A percentile compares a stretch with the other conserved stretches of the same genome.
These are phyloP conservation scores for Scatophagus argus DNA, from an alignment of 2,113 vertebrate genomes.

Conservation along the genomic window DNA sequence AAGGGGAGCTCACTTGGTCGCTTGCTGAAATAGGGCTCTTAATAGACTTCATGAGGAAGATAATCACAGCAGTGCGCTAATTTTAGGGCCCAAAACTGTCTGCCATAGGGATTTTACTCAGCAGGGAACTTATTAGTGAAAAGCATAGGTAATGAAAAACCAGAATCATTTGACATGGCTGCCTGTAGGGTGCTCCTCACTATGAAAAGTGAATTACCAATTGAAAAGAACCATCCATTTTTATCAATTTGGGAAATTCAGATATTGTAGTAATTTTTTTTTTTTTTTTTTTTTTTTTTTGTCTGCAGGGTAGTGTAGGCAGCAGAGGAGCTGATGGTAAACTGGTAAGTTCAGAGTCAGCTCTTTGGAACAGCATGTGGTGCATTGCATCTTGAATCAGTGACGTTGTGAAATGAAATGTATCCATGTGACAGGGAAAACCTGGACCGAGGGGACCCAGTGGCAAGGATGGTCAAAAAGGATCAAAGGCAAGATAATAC, in stretches of 20 bases:
- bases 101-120: conserved; percentile 55
- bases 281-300: too few relatives aligned
- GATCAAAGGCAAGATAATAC: conserved; percentile 70
- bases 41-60: conserved; percentile 60
- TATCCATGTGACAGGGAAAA: conserved; percentile 70
- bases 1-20: conserved; percentile 43
- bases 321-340: conserved; percentile 84
- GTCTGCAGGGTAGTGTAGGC: conserved; percentile 86
- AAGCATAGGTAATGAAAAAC: conserved; percentile 52
- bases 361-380: conserved; percentile 9
- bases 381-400: not conserved
- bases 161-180: conserved; percentile 43
- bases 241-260: conserved; percentile 54
- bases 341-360: conserved; percentile 81
- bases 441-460: conserved; percentile 82
- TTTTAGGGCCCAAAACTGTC: conserved; percentile 62
- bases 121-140: conserved; percentile 63
- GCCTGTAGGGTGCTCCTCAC: conserved; percentile 47
- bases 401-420: conserved; percentile 15
- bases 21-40: conserved; percentile 38
- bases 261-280: conserved; percentile 15
- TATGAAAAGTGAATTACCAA: conserved; percentile 57
- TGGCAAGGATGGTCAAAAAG: conserved; percentile 85
- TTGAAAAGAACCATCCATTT: conserved; percentile 58
- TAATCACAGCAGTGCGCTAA: conserved; percentile 62